A percentile compares a stretch with the other conserved stretches of the same genome.
Evolutionary conservation across 1,140 invertebrate species (phyloP).

Genomic region (Mya arenaria): DNA sequence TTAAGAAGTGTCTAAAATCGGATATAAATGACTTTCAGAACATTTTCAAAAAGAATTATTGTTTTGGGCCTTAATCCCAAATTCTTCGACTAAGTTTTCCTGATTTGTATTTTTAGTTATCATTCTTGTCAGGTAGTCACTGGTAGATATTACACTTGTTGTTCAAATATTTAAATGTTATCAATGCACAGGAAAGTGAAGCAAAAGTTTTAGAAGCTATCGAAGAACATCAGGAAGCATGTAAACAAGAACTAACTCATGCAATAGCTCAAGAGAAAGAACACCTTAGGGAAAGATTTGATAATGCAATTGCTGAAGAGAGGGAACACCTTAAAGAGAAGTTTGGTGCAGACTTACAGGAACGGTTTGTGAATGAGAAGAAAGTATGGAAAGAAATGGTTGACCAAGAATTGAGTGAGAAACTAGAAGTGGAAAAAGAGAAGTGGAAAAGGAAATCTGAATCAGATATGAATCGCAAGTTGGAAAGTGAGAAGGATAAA

Average conservation of each 20-base stretch:
- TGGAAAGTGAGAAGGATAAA: slow-evolving; percentile 43
- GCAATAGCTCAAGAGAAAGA: slow-evolving; percentile 23
- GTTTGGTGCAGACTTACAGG: slow-evolving; percentile 41
- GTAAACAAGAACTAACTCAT: slow-evolving; percentile 13
- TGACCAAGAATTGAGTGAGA: slow-evolving; percentile 42
- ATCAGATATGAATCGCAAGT: slow-evolving; percentile 27
- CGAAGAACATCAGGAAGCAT: slow-evolving; percentile 43
- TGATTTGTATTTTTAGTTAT: too few species aligned
- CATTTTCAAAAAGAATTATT: too few species aligned
- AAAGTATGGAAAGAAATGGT: slow-evolving; percentile 38
- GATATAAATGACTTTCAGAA: too few species aligned
- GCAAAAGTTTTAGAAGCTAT: slow-evolving; percentile 44
- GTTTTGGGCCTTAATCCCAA: too few species aligned
- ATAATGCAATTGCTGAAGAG: not conserved
- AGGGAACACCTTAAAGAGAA: not conserved
- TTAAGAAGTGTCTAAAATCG: too few species aligned
- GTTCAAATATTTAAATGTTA: too few species aligned
- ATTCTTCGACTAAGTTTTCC: too few species aligned
- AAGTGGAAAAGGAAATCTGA: slow-evolving; percentile 47
- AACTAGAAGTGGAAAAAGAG: slow-evolving; percentile 35
- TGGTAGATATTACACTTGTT: too few species aligned
- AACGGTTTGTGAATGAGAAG: slow-evolving; percentile 35
- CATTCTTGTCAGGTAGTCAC: too few species aligned
- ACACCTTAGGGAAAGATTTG: not conserved
- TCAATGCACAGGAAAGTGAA: slow-evolving; percentile 46